phyloP scores from a whole-genome alignment of 2,113 vertebrate genomes.

The Willisornis vidua region DNA sequence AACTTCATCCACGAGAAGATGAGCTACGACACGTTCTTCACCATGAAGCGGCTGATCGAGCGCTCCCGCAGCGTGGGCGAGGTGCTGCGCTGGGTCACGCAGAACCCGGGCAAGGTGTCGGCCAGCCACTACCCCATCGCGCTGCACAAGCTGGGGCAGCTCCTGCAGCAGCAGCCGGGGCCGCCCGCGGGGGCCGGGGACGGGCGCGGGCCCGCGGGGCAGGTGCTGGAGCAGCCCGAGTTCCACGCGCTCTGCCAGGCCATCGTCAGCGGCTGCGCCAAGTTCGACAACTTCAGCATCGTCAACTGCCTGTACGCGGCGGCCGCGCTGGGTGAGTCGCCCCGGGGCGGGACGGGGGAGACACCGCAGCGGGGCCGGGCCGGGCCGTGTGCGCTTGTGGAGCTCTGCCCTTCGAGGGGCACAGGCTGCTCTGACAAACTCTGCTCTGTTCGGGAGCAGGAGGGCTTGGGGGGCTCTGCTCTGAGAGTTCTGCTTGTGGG shows the following conservation, averaged over 20 bases:
- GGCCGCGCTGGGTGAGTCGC: slow-evolving; percentile 81
- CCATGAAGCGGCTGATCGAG: slow-evolving; percentile 90
- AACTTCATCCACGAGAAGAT: slow-evolving; percentile 89
- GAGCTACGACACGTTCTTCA: slow-evolving; percentile 90
- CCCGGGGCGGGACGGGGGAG: background rate
- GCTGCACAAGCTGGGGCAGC: slow-evolving; percentile 88
- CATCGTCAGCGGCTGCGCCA: slow-evolving; percentile 84
- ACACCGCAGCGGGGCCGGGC: accelerated
- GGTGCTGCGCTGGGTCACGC: slow-evolving; percentile 91
- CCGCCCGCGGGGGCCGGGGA: background rate
- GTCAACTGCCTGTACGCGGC: slow-evolving; percentile 91
- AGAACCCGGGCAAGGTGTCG: slow-evolving; percentile 90
- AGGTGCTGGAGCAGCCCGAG: slow-evolving; percentile 80
- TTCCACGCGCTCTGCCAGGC: slow-evolving; percentile 85
- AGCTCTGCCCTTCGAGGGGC: background rate
- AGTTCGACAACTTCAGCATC: slow-evolving; percentile 93
- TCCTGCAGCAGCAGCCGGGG: slow-evolving; percentile 72
- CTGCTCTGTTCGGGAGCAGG: background rate
- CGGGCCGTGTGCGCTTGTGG: accelerated
- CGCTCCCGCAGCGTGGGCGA: slow-evolving; percentile 86
- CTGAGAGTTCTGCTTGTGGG: background rate
- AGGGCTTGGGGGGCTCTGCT: background rate
- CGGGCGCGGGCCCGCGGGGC: background rate
- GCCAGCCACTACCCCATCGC: slow-evolving; percentile 90
- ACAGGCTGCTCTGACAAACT: background rate